Percentiles rank a stretch among this genome's conserved stretches.
Evolutionary conservation across 2,888 invertebrate species (phyloP).

Genomic region (Linnaemya tessellans): DNA sequence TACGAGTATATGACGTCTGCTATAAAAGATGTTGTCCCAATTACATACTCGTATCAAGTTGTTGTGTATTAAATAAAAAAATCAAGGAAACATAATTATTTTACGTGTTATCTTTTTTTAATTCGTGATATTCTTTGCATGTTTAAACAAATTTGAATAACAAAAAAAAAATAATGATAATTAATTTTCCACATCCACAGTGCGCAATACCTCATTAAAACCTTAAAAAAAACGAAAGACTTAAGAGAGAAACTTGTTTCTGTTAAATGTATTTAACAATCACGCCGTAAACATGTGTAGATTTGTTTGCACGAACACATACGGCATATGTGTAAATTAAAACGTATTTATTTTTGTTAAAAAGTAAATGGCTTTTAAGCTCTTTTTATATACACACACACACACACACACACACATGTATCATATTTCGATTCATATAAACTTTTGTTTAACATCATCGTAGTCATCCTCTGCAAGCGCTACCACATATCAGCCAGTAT

Average conservation of each 20-base stretch:
- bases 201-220: not conserved
- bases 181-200: conserved; percentile 1
- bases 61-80: not conserved
- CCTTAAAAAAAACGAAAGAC: conserved; percentile 32
- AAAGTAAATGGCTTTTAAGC: conserved; percentile 51
- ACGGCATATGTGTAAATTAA: conserved; percentile 14
- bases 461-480: conserved; percentile 48
- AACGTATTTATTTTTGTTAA: conserved; percentile 22
- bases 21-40: too few relatives aligned
- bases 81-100: not conserved
- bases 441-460: conserved; percentile 55
- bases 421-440: conserved; percentile 47
- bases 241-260: conserved; percentile 76
- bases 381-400: too few relatives aligned
- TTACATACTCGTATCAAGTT: too few relatives aligned
- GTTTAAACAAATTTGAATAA: not conserved
- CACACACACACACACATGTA: not conserved
- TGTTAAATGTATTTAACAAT: conserved; percentile 14
- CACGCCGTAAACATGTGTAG: conserved; percentile 6
- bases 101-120: not conserved
- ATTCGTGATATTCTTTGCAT: not conserved
- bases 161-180: not conserved
- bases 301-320: not conserved
- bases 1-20: too few relatives aligned
- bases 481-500: conserved; percentile 17